These are phyloP conservation scores for Linyphia triangularis DNA, from an alignment of 2,888 invertebrate genomes.

Conservation along the genomic window DNA sequence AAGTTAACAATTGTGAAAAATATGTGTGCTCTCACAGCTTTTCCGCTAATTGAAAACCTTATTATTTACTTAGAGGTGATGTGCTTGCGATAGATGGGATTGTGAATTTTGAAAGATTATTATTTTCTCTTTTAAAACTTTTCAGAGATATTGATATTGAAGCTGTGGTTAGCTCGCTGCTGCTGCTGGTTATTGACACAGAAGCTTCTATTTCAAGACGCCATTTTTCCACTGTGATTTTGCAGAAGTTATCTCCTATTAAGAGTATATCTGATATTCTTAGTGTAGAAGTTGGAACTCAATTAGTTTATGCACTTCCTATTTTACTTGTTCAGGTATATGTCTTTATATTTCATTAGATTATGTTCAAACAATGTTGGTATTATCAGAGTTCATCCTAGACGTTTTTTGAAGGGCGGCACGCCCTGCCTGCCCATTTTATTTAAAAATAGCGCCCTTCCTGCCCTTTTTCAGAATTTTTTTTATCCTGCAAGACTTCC, in stretches of 20 bases:
- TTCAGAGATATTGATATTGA: constrained; percentile 60
- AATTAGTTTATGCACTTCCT: constrained; percentile 55
- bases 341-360: not conserved
- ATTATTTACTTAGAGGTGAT: too few species aligned
- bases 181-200: constrained; percentile 46
- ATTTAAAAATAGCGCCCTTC: too few species aligned
- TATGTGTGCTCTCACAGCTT: too few species aligned
- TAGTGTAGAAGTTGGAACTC: constrained; percentile 10
- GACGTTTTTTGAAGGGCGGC: too few species aligned
- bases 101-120: too few species aligned
- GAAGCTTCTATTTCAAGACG: constrained; percentile 26
- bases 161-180: constrained; percentile 47
- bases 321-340: constrained; percentile 54
- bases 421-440: too few species aligned
- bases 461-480: not conserved
- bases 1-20: too few species aligned
- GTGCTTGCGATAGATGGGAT: too few species aligned
- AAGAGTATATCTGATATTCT: constrained; percentile 52
- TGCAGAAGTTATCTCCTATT: constrained; percentile 58
- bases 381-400: not conserved
- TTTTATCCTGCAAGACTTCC: too few species aligned
- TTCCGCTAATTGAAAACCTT: too few species aligned
- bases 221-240: constrained; percentile 48
- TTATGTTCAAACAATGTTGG: too few species aligned
- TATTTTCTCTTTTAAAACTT: too few species aligned